phyloP scores from a whole-genome alignment of 2,113 vertebrate species.

The Seriola quinqueradiata region DNA sequence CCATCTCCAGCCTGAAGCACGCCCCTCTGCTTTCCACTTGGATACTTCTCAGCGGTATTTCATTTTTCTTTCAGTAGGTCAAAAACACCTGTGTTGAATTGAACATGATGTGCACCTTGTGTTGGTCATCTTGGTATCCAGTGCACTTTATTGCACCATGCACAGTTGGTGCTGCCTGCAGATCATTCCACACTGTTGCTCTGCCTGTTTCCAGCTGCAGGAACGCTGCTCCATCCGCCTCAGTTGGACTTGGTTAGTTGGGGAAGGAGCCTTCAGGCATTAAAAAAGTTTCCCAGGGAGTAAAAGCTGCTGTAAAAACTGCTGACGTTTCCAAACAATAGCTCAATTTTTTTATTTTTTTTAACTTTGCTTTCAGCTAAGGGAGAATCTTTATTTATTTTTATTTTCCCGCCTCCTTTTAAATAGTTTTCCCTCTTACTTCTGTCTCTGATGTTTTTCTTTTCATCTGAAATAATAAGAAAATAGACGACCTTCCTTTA shows the following conservation, averaged over 20 bases:
- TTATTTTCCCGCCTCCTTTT: not conserved
- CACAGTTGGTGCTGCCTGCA: not conserved
- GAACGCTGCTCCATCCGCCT: not conserved
- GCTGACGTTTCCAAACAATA: constrained; percentile 8
- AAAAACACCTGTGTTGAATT: not conserved
- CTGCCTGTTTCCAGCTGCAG: not conserved
- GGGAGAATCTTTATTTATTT: not conserved
- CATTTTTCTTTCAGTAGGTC: not conserved
- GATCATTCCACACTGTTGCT: not conserved
- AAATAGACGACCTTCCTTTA: not conserved
- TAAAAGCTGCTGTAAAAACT: not conserved
- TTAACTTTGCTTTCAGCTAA: not conserved
- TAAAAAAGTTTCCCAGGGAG: not conserved
- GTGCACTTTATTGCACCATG: not conserved
- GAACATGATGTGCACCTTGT: not conserved
- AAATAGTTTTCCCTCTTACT: not conserved
- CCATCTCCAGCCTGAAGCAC: not conserved
- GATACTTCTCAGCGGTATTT: not conserved
- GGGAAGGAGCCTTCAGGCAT: not conserved
- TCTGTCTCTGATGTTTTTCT: not conserved
- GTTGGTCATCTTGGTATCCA: not conserved
- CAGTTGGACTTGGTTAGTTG: not conserved
- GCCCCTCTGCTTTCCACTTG: not conserved
- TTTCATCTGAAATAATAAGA: not conserved
- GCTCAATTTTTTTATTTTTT: too few relatives aligned